A percentile compares a stretch with the other conserved stretches of the same genome.
Evolutionary conservation across 2,113 vertebrate genomes (phyloP).

Genomic region (Geococcyx californianus): DNA sequence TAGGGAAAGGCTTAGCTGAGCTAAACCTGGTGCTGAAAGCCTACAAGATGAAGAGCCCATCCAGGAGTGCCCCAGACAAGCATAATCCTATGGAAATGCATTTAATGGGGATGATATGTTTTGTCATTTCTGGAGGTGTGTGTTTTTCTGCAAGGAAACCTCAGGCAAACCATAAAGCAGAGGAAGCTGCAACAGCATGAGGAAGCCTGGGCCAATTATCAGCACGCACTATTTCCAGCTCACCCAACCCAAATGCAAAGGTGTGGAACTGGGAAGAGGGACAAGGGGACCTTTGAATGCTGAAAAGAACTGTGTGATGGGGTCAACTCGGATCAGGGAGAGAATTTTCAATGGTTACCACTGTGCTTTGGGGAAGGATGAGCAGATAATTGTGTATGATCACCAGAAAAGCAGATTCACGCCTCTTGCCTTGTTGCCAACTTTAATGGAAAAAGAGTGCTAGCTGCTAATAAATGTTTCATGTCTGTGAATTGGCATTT

Average conservation of each 20-base stretch:
- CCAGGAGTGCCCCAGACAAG: neutral
- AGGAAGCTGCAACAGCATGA: accelerated
- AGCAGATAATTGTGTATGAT: neutral
- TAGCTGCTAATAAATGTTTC: neutral
- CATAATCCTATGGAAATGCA: neutral
- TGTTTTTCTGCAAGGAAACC: neutral
- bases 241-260: accelerated
- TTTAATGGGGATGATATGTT: neutral
- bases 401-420: neutral
- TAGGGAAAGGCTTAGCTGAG: neutral
- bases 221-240: accelerated
- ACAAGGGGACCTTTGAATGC: accelerated
- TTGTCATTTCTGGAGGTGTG: accelerated
- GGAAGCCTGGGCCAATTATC: neutral
- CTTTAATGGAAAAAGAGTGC: neutral
- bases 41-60: neutral
- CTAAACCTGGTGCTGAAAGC: neutral
- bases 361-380: neutral
- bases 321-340: neutral
- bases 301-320: neutral
- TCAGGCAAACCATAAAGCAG: neutral
- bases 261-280: neutral
- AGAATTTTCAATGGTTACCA: neutral
- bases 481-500: neutral
- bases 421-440: neutral